phyloP scores from a whole-genome alignment of 1,140 invertebrate genomes.

The Heliothis virescens region DNA sequence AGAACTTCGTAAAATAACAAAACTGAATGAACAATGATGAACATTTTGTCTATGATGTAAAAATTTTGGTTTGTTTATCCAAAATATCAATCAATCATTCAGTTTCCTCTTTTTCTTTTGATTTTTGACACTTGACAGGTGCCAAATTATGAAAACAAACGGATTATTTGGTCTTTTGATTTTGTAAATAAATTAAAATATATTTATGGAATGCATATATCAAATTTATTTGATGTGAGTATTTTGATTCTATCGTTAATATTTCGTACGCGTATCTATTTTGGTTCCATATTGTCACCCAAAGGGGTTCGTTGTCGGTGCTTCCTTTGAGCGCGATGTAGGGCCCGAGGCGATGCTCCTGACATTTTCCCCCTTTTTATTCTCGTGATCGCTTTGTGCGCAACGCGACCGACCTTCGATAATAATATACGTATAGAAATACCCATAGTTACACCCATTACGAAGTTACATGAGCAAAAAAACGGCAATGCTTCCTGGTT shows the following conservation, averaged over 20 bases:
- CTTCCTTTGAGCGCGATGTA: slow-evolving; percentile 35
- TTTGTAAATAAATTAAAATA: not conserved
- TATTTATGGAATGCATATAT: slow-evolving; percentile 21
- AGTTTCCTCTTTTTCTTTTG: not conserved
- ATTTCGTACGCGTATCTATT: not conserved
- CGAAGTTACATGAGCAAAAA: not conserved
- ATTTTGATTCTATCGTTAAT: not conserved
- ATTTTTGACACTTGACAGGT: not conserved
- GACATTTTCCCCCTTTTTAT: slow-evolving; percentile 40
- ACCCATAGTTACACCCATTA: not conserved
- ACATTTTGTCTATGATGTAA: slow-evolving; percentile 11
- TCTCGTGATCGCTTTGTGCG: not conserved
- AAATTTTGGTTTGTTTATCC: not conserved
- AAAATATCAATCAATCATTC: not conserved
- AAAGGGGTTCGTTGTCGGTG: slow-evolving; percentile 35
- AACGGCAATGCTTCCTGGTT: not conserved
- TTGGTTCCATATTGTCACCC: not conserved
- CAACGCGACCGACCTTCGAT: slow-evolving; percentile 3
- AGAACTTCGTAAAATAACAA: not conserved
- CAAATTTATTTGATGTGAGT: slow-evolving; percentile 12
- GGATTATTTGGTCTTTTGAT: not conserved
- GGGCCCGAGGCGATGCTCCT: slow-evolving; percentile 15
- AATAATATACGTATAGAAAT: not conserved
- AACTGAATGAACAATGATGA: slow-evolving; percentile 11
- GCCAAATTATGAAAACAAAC: slow-evolving; percentile 14